Percentiles rank a stretch among this genome's conserved stretches.
These are phyloP conservation scores for Miichthys miiuy DNA, from an alignment of 2,797 vertebrate genomes.

Conservation along the genomic window DNA sequence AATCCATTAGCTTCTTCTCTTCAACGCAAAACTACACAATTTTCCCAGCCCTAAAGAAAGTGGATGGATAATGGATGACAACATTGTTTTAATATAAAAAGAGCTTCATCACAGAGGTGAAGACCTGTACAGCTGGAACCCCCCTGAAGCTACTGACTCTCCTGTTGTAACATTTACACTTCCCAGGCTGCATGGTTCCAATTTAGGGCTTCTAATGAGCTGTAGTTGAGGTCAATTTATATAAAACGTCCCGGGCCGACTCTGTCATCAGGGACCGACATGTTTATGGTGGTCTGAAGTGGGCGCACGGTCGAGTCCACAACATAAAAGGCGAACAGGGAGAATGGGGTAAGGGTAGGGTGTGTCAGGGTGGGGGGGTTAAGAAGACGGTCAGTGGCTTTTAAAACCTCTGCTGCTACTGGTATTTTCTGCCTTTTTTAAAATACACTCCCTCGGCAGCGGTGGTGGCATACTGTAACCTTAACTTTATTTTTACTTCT, in stretches of 20 bases:
- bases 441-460: conserved; percentile 67
- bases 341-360: conserved; percentile 79
- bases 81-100: neutral
- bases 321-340: conserved; percentile 83
- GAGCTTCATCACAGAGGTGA: conserved; percentile 21
- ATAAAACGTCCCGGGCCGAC: conserved; percentile 84
- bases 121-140: conserved; percentile 51
- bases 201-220: conserved; percentile 89
- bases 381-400: conserved; percentile 85
- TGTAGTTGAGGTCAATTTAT: conserved; percentile 90
- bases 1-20: neutral
- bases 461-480: conserved; percentile 77
- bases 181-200: conserved; percentile 86
- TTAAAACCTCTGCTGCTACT: conserved; percentile 77
- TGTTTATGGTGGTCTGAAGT: conserved; percentile 90
- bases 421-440: conserved; percentile 81
- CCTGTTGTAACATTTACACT: conserved; percentile 79
- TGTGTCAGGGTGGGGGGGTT: conserved; percentile 80
- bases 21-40: neutral
- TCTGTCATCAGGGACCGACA: conserved; percentile 89
- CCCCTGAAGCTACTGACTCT: conserved; percentile 58
- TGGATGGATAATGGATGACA: neutral
- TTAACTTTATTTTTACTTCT: conserved; percentile 86
- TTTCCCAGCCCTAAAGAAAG: neutral
- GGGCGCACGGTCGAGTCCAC: conserved; percentile 85